Evolutionary conservation across 2,113 vertebrate species (phyloP).

Genomic region (Indri indri): DNA sequence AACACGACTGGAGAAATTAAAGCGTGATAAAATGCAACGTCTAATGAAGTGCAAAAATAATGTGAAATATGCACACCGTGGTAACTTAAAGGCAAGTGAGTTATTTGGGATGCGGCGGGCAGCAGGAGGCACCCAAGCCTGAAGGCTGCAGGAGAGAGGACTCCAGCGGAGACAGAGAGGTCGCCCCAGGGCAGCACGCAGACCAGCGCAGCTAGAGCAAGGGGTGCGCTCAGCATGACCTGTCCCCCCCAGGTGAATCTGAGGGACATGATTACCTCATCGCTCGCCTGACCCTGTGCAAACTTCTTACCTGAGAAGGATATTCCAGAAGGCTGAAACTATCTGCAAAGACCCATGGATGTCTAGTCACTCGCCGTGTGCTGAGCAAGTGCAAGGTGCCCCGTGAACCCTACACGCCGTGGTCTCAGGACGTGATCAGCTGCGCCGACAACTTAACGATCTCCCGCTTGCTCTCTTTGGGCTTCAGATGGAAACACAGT

Average conservation of each 20-base stretch:
- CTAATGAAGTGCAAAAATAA: background rate
- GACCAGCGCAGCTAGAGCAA: accelerated
- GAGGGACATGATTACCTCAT: background rate
- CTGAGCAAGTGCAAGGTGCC: background rate
- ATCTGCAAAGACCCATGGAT: background rate
- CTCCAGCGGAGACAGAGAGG: no score
- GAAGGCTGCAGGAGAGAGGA: background rate
- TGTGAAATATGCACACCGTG: background rate
- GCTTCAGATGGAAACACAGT: background rate
- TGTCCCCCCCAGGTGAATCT: background rate
- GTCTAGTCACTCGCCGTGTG: background rate
- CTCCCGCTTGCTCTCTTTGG: background rate
- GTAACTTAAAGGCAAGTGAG: background rate
- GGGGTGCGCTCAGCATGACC: background rate
- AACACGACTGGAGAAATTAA: background rate
- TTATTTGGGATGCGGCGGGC: no score
- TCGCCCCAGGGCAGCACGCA: accelerated
- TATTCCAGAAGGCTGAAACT: background rate
- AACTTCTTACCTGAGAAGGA: background rate
- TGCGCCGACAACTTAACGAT: background rate
- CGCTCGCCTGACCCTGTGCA: background rate
- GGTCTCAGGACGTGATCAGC: background rate
- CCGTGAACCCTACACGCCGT: background rate
- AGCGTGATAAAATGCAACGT: background rate
- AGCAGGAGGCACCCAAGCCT: background rate